phyloP scores from a whole-genome alignment of 2,797 vertebrate genomes.

The Argentina silus region DNA sequence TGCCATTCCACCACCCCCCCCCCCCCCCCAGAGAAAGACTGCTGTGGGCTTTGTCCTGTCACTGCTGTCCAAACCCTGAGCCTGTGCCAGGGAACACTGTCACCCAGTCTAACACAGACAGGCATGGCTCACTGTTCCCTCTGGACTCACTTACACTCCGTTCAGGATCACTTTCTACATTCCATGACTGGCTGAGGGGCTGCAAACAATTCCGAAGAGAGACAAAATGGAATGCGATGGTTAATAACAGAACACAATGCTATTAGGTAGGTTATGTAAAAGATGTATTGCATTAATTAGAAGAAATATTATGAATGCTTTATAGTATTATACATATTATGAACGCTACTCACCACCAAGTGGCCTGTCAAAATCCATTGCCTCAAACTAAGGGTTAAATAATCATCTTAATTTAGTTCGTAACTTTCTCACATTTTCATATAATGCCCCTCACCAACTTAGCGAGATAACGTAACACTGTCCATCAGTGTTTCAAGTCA shows the following conservation, averaged over 20 bases:
- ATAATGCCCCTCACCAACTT: conserved; percentile 27
- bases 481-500: conserved; percentile 30
- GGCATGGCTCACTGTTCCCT: conserved; percentile 45
- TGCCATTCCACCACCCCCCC: conserved; percentile 42
- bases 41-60: conserved; percentile 52
- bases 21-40: conserved; percentile 48
- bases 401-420: neutral
- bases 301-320: too few relatives aligned
- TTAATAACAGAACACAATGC: neutral
- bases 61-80: conserved; percentile 53
- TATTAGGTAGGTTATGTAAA: neutral
- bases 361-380: neutral
- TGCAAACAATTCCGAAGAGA: conserved; percentile 26
- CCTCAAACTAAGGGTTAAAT: neutral
- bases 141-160: conserved; percentile 35
- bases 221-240: conserved; percentile 1
- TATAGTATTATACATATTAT: too few relatives aligned
- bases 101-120: conserved; percentile 60
- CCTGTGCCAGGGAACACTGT: conserved; percentile 56
- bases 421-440: neutral
- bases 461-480: conserved; percentile 35
- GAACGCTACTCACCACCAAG: too few relatives aligned
- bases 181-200: conserved; percentile 20
- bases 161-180: conserved; percentile 28
- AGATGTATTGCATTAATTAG: too few relatives aligned